phyloP scores from a whole-genome alignment of 2,797 vertebrate species.

The Mico argentatus region DNA sequence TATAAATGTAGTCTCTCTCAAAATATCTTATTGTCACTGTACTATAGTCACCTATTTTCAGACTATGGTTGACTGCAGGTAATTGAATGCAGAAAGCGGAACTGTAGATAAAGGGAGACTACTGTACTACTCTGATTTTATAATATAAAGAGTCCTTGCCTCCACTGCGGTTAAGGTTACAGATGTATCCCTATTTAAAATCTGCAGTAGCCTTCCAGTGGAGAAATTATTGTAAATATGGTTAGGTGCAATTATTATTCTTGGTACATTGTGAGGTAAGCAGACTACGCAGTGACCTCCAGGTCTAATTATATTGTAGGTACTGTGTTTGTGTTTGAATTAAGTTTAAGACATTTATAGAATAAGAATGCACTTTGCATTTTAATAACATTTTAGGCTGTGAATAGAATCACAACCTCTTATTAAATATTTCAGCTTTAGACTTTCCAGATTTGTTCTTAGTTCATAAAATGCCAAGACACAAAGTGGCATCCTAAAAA shows the following conservation, averaged over 20 bases:
- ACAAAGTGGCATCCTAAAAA: conserved; percentile 30
- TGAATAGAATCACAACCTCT: not conserved
- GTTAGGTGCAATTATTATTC: not conserved
- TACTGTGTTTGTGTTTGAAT: not conserved
- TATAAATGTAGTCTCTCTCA: not conserved
- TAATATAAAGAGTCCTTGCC: not conserved
- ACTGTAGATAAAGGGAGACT: not conserved
- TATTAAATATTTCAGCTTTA: conserved; percentile 40
- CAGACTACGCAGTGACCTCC: not conserved
- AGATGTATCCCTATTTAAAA: not conserved
- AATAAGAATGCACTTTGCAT: conserved; percentile 30
- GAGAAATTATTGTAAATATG: not conserved
- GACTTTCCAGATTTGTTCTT: not conserved
- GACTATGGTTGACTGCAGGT: not conserved
- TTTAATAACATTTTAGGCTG: not conserved
- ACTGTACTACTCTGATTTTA: not conserved
- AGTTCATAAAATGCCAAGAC: conserved; percentile 31
- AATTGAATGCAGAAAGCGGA: not conserved
- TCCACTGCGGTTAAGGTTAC: not conserved
- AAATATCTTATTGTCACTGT: not conserved
- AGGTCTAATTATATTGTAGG: not conserved
- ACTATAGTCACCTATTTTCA: not conserved
- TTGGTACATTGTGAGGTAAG: not conserved
- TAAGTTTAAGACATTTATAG: conserved; percentile 52
- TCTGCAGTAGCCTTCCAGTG: not conserved